phyloP scores from a whole-genome alignment of 2,888 invertebrate species.

The Bombylius major region DNA sequence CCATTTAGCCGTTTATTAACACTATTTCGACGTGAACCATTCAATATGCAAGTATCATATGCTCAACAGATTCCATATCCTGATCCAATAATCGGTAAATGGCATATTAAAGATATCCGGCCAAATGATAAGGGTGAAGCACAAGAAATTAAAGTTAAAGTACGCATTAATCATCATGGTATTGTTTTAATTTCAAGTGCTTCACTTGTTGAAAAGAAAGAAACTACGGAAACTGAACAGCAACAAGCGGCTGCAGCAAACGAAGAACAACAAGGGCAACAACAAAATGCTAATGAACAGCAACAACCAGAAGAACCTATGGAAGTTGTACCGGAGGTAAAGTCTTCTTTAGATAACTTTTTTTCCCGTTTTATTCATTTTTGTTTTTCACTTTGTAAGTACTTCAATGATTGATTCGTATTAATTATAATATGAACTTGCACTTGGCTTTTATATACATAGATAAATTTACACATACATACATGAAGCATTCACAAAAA shows the following conservation, averaged over 20 bases:
- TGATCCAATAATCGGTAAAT: slow-evolving; percentile 67
- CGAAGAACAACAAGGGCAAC: slow-evolving; percentile 2
- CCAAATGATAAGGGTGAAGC: slow-evolving; percentile 80
- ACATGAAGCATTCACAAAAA: no score
- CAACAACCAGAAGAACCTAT: slow-evolving; percentile 35
- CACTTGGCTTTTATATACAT: no score
- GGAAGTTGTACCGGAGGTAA: slow-evolving; percentile 25
- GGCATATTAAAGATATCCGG: slow-evolving; percentile 68
- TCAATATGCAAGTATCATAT: slow-evolving; percentile 77
- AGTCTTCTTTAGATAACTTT: background rate
- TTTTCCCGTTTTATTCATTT: background rate
- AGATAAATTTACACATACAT: no score
- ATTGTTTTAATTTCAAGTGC: slow-evolving; percentile 81
- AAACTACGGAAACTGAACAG: slow-evolving; percentile 22
- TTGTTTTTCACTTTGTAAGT: background rate
- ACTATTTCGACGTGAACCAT: slow-evolving; percentile 80
- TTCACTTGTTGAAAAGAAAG: slow-evolving; percentile 65
- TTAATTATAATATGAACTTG: no score
- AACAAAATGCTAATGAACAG: slow-evolving; percentile 28
- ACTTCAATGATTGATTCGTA: no score
- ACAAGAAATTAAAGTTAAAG: slow-evolving; percentile 94
- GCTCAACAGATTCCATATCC: slow-evolving; percentile 61
- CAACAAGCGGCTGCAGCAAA: slow-evolving; percentile 24
- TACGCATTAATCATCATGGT: slow-evolving; percentile 86
- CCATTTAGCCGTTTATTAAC: slow-evolving; percentile 93